These are phyloP conservation scores for Eutolmus rufibarbis DNA, from an alignment of 2,888 invertebrate species.

Conservation along the genomic window DNA sequence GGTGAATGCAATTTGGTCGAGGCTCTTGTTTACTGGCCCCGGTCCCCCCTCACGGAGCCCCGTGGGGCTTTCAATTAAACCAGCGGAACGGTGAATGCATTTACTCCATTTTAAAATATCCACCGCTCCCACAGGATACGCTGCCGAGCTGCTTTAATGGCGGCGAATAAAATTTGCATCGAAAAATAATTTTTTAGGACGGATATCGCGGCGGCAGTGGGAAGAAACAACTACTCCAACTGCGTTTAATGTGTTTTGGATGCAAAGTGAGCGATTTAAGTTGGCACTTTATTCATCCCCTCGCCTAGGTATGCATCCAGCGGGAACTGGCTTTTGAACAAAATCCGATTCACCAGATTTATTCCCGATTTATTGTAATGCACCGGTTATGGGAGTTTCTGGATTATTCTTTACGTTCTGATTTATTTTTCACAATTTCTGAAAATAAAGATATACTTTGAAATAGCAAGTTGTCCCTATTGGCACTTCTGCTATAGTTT, in stretches of 20 bases:
- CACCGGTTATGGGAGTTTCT: not conserved
- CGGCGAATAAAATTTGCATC: constrained; percentile 22
- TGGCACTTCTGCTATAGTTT: not conserved
- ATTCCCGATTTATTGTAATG: not conserved
- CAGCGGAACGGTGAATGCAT: not conserved
- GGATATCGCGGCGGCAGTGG: not conserved
- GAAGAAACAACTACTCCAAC: not conserved
- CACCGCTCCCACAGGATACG: not conserved
- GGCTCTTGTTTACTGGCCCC: not conserved
- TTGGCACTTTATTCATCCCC: not conserved
- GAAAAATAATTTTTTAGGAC: not conserved
- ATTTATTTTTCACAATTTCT: not conserved
- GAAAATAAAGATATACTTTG: not conserved
- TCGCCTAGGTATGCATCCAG: not conserved
- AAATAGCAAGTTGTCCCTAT: not conserved
- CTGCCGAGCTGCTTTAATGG: not conserved
- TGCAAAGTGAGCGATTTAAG: constrained; percentile 8
- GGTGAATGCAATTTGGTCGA: not conserved
- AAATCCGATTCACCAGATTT: not conserved
- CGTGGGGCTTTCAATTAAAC: not conserved
- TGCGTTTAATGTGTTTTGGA: constrained; percentile 11
- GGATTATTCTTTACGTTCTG: not conserved
- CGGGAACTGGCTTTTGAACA: not conserved
- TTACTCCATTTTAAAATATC: constrained; percentile 1
- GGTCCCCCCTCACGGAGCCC: not conserved